These are phyloP conservation scores for Agrilus planipennis DNA, from an alignment of 1,140 invertebrate genomes.

Conservation along the genomic window DNA sequence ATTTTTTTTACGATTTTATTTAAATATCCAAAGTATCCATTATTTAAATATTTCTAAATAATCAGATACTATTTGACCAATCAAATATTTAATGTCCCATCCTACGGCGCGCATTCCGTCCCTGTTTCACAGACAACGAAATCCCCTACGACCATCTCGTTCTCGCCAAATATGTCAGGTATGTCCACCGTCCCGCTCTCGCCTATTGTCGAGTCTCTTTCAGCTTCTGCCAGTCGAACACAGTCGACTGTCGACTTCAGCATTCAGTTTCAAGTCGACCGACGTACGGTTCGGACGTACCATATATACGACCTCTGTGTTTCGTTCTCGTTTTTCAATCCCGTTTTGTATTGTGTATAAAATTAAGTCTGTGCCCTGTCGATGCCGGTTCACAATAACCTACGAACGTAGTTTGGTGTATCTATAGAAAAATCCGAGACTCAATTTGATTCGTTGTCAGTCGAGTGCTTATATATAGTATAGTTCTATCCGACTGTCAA, in stretches of 20 bases:
- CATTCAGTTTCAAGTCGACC: background rate
- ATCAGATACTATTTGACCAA: too few species aligned
- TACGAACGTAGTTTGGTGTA: background rate
- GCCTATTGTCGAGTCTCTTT: conserved; percentile 5
- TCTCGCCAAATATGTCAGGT: conserved; percentile 8
- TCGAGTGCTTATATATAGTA: too few species aligned
- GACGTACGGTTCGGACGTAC: conserved; percentile 1
- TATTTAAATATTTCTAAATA: too few species aligned
- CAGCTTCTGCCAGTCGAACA: background rate
- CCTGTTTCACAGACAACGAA: too few species aligned
- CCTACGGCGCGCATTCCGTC: too few species aligned
- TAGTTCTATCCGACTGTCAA: too few species aligned
- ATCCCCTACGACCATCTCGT: conserved; percentile 2
- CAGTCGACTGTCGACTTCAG: background rate
- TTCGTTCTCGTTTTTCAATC: background rate
- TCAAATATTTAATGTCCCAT: too few species aligned
- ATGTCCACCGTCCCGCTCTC: conserved; percentile 4
- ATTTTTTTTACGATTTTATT: too few species aligned
- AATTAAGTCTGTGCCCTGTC: background rate
- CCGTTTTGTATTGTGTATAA: background rate
- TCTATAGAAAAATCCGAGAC: too few species aligned
- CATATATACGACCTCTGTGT: background rate
- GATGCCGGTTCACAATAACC: background rate
- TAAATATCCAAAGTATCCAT: too few species aligned
- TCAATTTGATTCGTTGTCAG: too few species aligned